These are phyloP conservation scores for Rhodophaea formosa DNA, from an alignment of 2,888 invertebrate species.

Conservation along the genomic window DNA sequence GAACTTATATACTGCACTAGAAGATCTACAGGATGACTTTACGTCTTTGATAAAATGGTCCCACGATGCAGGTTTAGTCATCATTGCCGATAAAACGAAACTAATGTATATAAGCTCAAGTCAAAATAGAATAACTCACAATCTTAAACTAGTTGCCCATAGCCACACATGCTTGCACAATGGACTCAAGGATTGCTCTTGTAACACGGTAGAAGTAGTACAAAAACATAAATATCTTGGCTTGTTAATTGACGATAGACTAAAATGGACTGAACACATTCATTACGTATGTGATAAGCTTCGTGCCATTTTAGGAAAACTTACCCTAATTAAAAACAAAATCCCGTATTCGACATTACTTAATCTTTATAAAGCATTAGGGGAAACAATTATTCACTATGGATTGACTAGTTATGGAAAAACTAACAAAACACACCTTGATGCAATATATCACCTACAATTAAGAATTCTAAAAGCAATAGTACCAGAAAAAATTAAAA, in stretches of 20 bases:
- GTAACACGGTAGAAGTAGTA: not conserved
- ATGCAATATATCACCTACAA: too few relatives aligned
- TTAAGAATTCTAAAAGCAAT: too few relatives aligned
- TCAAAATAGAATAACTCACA: not conserved
- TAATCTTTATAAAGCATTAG: constrained; percentile 12
- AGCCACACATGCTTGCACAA: not conserved
- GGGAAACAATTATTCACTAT: too few relatives aligned
- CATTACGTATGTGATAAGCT: constrained; percentile 20
- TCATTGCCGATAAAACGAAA: constrained; percentile 22
- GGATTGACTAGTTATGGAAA: too few relatives aligned
- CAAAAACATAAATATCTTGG: constrained; percentile 21
- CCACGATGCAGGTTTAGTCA: constrained; percentile 28
- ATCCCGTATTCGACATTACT: constrained; percentile 10
- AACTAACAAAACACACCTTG: too few relatives aligned
- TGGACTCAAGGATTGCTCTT: not conserved
- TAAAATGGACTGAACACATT: constrained; percentile 21
- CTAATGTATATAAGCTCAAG: constrained; percentile 14
- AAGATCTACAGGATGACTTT: constrained; percentile 21
- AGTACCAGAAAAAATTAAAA: too few relatives aligned
- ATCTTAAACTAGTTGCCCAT: not conserved
- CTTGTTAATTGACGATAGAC: constrained; percentile 20
- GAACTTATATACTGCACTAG: constrained; percentile 9
- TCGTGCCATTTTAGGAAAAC: constrained; percentile 18
- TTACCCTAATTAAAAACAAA: constrained; percentile 10
- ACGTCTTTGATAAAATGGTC: constrained; percentile 25